phyloP scores from a whole-genome alignment of 2,797 vertebrate species.

The Euthynnus affinis region DNA sequence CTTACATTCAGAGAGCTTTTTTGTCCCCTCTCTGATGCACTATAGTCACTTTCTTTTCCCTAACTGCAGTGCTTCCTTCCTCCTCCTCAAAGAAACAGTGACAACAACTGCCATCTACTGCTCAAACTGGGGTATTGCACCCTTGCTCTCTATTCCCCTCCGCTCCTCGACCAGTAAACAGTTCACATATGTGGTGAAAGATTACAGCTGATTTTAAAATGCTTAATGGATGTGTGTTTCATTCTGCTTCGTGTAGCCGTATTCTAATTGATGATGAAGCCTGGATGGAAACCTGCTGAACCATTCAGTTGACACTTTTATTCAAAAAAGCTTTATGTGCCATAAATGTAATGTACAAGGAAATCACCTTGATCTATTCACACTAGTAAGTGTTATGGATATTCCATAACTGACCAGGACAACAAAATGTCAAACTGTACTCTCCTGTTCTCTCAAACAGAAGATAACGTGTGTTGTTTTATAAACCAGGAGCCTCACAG shows the following conservation, averaged over 20 bases:
- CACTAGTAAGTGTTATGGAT: background rate
- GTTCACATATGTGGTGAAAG: background rate
- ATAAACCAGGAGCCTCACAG: no score
- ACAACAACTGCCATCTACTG: conserved; percentile 72
- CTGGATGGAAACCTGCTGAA: conserved; percentile 21
- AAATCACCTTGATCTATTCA: conserved; percentile 12
- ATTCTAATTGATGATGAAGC: conserved; percentile 16
- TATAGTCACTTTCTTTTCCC: conserved; percentile 46
- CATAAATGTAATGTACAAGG: background rate
- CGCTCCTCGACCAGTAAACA: background rate
- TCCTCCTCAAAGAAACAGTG: conserved; percentile 43
- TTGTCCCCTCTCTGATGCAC: conserved; percentile 26
- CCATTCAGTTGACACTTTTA: conserved; percentile 6
- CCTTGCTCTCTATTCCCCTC: background rate
- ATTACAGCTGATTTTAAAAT: conserved; percentile 6
- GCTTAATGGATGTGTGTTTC: background rate
- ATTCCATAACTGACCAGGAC: no score
- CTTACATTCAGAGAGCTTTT: conserved; percentile 43
- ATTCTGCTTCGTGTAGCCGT: conserved; percentile 18
- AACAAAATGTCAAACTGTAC: no score
- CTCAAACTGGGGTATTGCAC: conserved; percentile 29
- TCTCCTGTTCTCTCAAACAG: no score
- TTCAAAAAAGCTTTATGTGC: conserved; percentile 22
- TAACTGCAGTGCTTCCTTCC: conserved; percentile 66
- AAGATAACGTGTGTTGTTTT: no score